Evolutionary conservation across 2,113 vertebrate genomes (phyloP).

Genomic region (Amphiprion ocellaris): DNA sequence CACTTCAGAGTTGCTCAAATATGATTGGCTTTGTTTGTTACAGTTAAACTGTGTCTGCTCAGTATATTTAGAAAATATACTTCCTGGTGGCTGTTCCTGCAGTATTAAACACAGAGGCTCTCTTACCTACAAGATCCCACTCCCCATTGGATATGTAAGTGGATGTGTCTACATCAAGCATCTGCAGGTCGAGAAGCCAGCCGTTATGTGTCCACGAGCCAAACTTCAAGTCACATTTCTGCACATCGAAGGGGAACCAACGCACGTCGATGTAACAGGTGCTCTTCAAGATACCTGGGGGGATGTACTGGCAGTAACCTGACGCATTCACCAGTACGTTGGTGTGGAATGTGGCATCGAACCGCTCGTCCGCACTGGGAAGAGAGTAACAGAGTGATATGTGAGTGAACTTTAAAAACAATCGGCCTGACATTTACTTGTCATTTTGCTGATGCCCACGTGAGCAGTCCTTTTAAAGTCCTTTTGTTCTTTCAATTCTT

Average conservation of each 20-base stretch:
- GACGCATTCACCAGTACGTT: conserved; percentile 91
- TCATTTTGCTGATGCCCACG: neutral
- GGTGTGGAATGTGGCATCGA: conserved; percentile 91
- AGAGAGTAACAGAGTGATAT: neutral
- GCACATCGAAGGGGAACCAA: conserved; percentile 92
- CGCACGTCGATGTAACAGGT: conserved; percentile 87
- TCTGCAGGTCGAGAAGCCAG: conserved; percentile 91
- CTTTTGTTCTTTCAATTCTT: no score
- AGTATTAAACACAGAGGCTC: neutral
- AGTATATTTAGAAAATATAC: neutral
- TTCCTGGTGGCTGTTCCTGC: neutral
- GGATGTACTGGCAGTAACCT: conserved; percentile 90
- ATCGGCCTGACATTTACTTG: neutral
- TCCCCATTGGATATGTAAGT: conserved; percentile 91
- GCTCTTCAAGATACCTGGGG: conserved; percentile 94
- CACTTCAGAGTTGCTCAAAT: conserved; percentile 42
- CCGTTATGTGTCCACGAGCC: conserved; percentile 92
- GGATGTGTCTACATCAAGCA: conserved; percentile 89
- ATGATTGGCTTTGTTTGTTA: conserved; percentile 10
- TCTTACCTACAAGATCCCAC: conserved; percentile 92
- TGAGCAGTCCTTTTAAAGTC: no score
- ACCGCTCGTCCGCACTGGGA: conserved; percentile 89
- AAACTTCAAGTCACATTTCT: conserved; percentile 91
- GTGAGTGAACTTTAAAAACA: neutral
- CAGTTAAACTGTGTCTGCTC: neutral